Evolutionary conservation across 2,797 vertebrate genomes (phyloP).

Genomic region (Brachyrhaphis roseni): DNA sequence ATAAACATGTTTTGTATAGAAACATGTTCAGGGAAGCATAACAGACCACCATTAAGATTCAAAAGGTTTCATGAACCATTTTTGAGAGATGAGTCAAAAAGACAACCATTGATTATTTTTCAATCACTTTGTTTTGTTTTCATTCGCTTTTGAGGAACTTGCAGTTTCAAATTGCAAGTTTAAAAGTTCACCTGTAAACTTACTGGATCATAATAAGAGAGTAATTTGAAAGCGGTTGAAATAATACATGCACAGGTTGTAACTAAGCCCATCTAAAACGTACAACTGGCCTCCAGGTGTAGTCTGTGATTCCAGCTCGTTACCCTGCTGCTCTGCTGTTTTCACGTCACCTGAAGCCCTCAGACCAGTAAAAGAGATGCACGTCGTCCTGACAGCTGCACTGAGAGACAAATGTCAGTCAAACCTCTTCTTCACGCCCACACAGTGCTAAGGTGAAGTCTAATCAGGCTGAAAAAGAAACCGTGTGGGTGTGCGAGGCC

Average conservation of each 20-base stretch:
- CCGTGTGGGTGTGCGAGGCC: not conserved
- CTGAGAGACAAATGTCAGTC: constrained; percentile 14
- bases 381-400: not conserved
- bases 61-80: not conserved
- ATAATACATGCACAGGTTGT: not conserved
- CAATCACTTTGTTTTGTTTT: not conserved
- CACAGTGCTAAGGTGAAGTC: not conserved
- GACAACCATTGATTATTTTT: not conserved
- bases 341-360: not conserved
- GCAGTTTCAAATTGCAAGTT: not conserved
- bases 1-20: no score
- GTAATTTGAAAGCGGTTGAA: not conserved
- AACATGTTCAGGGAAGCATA: no score
- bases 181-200: not conserved
- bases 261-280: not conserved
- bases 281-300: constrained; percentile 1
- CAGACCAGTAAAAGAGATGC: constrained; percentile 1
- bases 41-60: not conserved
- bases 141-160: no score
- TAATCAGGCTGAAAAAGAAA: constrained; percentile 2
- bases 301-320: not conserved
- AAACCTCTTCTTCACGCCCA: not conserved
- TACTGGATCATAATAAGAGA: not conserved
- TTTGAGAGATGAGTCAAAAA: not conserved
- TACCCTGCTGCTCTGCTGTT: constrained; percentile 4